Conservation (phyloP, 1,140 invertebrate species). For the Pogonus chalceus region DNA sequence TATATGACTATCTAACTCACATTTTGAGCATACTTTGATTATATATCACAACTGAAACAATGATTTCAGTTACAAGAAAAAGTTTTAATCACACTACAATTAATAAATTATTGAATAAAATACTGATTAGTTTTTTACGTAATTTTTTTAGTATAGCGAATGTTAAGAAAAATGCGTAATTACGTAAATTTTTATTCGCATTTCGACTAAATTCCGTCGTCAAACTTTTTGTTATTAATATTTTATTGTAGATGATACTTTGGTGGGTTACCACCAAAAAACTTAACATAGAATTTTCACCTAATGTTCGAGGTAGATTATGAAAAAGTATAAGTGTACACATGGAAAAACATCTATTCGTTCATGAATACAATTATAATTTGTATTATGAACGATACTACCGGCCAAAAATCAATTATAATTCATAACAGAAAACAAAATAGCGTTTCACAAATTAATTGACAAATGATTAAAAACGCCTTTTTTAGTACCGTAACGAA, state of each 20-base stretch:
- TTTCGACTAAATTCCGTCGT: no score
- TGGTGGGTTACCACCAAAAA: neutral
- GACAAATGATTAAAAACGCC: neutral
- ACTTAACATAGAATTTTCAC: neutral
- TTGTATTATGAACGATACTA: neutral
- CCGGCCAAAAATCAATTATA: neutral
- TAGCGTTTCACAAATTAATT: neutral
- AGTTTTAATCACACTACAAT: no score
- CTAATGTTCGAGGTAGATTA: neutral
- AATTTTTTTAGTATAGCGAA: no score
- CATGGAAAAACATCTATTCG: slow-evolving; percentile 1
- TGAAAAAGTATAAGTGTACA: neutral
- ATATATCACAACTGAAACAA: no score
- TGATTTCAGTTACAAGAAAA: no score
- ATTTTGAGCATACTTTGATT: no score
- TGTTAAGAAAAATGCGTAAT: no score
- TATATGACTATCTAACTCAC: no score
- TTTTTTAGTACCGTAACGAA: neutral
- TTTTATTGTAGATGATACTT: slow-evolving; percentile 7
- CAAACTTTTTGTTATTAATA: neutral
- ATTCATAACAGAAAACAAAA: neutral
- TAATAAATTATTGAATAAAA: no score
- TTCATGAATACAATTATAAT: neutral
- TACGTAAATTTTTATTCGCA: no score
- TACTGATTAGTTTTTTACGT: no score